phyloP scores from a whole-genome alignment of 2,888 invertebrate genomes.

The Antheraea yamamai region DNA sequence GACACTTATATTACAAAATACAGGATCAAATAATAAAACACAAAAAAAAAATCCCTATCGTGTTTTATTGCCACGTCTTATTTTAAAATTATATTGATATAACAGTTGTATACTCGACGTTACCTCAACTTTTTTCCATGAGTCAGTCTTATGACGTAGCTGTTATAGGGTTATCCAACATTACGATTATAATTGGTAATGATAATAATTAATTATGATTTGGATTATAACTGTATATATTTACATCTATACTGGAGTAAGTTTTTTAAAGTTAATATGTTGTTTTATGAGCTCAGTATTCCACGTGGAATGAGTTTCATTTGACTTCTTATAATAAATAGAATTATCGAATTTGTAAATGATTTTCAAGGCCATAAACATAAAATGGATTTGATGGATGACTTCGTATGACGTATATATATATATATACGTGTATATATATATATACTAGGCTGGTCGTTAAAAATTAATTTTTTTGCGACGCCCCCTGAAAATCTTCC shows the following conservation, averaged over 20 bases:
- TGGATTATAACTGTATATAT: not conserved
- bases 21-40: no score
- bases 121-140: not conserved
- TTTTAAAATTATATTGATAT: not conserved
- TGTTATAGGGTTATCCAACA: not conserved
- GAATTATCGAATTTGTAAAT: not conserved
- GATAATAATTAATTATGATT: constrained; percentile 1
- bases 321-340: not conserved
- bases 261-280: not conserved
- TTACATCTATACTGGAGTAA: not conserved
- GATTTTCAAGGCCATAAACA: no score
- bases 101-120: not conserved
- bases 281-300: not conserved
- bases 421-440: no score
- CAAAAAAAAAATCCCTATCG: no score
- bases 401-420: no score
- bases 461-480: no score
- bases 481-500: no score
- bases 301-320: not conserved
- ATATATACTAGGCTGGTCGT: no score
- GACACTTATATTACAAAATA: no score
- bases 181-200: not conserved
- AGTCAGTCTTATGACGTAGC: constrained; percentile 4
- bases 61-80: not conserved
- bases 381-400: no score